Percentiles rank a stretch among this genome's conserved stretches.
Evolutionary conservation across 1,140 invertebrate species (phyloP).

Genomic region (Hypothenemus hampei): DNA sequence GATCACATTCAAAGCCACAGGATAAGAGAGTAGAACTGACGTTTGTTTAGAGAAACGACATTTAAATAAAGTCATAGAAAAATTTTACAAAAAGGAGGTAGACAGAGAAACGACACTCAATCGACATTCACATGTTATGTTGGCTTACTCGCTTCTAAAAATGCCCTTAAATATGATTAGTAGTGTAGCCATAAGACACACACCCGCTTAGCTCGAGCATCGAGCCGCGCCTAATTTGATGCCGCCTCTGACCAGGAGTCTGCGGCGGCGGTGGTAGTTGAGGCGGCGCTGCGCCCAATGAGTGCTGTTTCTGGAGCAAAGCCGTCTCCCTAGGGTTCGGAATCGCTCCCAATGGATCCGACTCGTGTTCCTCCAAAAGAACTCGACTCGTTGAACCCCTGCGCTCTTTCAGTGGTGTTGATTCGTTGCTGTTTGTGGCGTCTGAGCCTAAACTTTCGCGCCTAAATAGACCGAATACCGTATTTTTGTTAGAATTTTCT

Average conservation of each 20-base stretch:
- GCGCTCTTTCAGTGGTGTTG: conserved; percentile 46
- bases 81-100: too few species aligned
- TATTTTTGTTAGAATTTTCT: conserved; percentile 63
- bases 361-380: conserved; percentile 52
- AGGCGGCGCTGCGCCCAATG: conserved; percentile 2
- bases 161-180: conserved; percentile 37
- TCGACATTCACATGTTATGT: conserved; percentile 12
- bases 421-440: conserved; percentile 42
- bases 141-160: conserved; percentile 31
- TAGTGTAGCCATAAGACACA: conserved; percentile 46
- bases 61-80: too few species aligned
- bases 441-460: conserved; percentile 60
- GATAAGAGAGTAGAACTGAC: too few species aligned
- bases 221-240: conserved; percentile 60
- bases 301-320: conserved; percentile 40
- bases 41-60: too few species aligned
- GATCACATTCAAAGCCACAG: too few species aligned
- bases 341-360: conserved; percentile 53
- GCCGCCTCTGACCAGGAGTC: conserved; percentile 53
- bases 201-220: conserved; percentile 65
- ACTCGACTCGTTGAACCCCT: conserved; percentile 43
- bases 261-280: conserved; percentile 43
- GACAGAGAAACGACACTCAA: conserved; percentile 27
- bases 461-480: conserved; percentile 66
- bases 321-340: conserved; percentile 48